Percentiles rank a stretch among this genome's conserved stretches.
These are phyloP conservation scores for Pseudorhombus dupliciocellatus DNA, from an alignment of 2,113 vertebrate species.

Conservation along the genomic window DNA sequence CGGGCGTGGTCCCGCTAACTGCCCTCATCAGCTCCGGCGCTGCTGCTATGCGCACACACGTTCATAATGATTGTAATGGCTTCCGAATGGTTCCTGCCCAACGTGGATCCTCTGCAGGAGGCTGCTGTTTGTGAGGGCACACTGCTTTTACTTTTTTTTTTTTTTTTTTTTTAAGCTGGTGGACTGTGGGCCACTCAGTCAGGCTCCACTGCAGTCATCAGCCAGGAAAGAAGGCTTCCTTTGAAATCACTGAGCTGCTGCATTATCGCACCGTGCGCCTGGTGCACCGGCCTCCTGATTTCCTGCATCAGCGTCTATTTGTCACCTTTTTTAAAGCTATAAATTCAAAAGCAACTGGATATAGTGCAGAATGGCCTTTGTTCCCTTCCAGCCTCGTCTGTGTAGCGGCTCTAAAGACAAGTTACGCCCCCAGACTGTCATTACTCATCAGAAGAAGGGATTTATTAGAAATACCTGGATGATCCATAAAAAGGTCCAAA, in stretches of 20 bases:
- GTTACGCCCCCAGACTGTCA: background rate
- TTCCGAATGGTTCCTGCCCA: constrained; percentile 54
- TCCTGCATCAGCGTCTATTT: background rate
- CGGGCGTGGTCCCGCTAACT: constrained; percentile 54
- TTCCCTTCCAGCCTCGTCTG: too few relatives aligned
- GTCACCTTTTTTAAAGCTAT: background rate
- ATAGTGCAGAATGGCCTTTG: too few relatives aligned
- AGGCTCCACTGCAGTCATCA: constrained; percentile 21
- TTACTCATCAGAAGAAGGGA: too few relatives aligned
- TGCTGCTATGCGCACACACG: constrained; percentile 39
- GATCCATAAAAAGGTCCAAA: background rate
- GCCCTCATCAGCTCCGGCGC: constrained; percentile 57
- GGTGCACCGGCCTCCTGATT: background rate
- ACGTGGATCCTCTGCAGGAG: constrained; percentile 49
- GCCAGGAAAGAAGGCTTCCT: constrained; percentile 15
- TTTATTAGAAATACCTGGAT: background rate
- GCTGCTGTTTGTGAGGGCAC: constrained; percentile 16
- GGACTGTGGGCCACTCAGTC: constrained; percentile 21
- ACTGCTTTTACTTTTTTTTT: background rate
- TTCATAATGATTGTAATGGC: constrained; percentile 65
- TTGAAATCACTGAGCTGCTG: constrained; percentile 17
- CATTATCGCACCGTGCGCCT: background rate
- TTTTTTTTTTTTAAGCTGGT: constrained; percentile 28
- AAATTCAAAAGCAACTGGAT: too few relatives aligned
- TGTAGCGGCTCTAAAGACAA: too few relatives aligned